A percentile compares a stretch with the other conserved stretches of the same genome.
These are phyloP conservation scores for Rhopalosiphum maidis DNA, from an alignment of 1,140 invertebrate species.

Conservation along the genomic window DNA sequence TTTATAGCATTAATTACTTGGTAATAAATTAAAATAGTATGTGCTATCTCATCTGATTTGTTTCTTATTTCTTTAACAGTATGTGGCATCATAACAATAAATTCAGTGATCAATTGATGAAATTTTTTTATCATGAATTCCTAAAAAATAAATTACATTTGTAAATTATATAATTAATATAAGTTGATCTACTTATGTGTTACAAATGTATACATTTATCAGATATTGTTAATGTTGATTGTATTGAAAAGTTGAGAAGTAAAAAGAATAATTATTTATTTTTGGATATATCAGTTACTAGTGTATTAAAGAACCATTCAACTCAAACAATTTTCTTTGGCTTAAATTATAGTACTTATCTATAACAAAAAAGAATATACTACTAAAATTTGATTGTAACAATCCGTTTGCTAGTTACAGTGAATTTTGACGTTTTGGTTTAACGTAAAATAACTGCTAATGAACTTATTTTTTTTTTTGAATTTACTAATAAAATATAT, in stretches of 20 bases:
- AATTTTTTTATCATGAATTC: conserved; percentile 82
- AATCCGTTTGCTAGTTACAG: too few species aligned
- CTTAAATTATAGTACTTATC: too few species aligned
- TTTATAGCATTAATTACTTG: conserved; percentile 63
- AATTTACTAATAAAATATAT: too few species aligned
- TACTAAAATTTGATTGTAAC: too few species aligned
- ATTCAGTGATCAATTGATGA: conserved; percentile 88
- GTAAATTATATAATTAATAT: neutral
- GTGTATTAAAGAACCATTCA: neutral
- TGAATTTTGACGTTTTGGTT: too few species aligned
- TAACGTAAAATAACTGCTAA: too few species aligned
- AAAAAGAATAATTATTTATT: neutral
- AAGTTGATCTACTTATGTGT: neutral
- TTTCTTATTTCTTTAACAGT: conserved; percentile 85
- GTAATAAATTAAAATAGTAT: conserved; percentile 80
- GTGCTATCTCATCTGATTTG: conserved; percentile 86
- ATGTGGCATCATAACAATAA: conserved; percentile 90
- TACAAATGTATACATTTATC: neutral
- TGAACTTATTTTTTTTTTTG: too few species aligned
- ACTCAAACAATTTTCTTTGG: too few species aligned
- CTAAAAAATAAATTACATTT: conserved; percentile 61
- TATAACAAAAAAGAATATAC: too few species aligned
- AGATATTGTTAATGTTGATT: neutral
- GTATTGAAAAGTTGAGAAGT: too few species aligned
- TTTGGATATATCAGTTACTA: neutral